Percentiles rank a stretch among this genome's conserved stretches.
These are phyloP conservation scores for Octodon degus DNA, from an alignment of 2,113 vertebrate species.

Conservation along the genomic window DNA sequence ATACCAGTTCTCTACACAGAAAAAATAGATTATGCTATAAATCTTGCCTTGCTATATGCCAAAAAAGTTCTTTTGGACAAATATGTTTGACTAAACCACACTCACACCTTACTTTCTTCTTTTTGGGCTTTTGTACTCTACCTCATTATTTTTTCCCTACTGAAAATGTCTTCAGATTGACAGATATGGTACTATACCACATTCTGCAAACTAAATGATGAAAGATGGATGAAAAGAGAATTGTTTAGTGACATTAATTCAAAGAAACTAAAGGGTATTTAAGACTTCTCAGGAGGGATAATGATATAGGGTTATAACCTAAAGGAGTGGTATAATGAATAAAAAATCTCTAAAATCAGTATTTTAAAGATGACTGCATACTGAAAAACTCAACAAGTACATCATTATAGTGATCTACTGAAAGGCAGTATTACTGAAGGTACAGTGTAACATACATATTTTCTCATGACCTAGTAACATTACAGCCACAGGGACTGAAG, in stretches of 20 bases:
- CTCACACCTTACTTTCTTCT: constrained; percentile 9
- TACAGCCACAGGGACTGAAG: not conserved
- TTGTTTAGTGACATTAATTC: constrained; percentile 45
- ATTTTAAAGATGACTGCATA: constrained; percentile 47
- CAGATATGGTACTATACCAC: not conserved
- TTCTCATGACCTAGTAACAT: not conserved
- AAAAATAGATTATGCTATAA: constrained; percentile 54
- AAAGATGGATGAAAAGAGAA: constrained; percentile 18
- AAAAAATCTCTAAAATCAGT: constrained; percentile 44
- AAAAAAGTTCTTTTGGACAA: constrained; percentile 53
- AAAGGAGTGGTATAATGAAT: not conserved
- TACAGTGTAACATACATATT: constrained; percentile 4
- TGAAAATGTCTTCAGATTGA: constrained; percentile 9
- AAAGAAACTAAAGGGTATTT: constrained; percentile 45
- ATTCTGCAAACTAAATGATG: constrained; percentile 39
- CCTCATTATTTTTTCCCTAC: not conserved
- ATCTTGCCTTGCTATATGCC: constrained; percentile 52
- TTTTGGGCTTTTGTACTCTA: not conserved
- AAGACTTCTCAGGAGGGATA: constrained; percentile 33
- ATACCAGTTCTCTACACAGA: constrained; percentile 59
- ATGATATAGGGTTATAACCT: constrained; percentile 7
- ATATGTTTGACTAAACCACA: constrained; percentile 6
- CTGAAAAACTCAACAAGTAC: not conserved
- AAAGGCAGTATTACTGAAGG: not conserved
- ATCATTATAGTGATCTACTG: not conserved